Conservation (phyloP, 2,113 vertebrate species). For the Hippotragus niger region DNA sequence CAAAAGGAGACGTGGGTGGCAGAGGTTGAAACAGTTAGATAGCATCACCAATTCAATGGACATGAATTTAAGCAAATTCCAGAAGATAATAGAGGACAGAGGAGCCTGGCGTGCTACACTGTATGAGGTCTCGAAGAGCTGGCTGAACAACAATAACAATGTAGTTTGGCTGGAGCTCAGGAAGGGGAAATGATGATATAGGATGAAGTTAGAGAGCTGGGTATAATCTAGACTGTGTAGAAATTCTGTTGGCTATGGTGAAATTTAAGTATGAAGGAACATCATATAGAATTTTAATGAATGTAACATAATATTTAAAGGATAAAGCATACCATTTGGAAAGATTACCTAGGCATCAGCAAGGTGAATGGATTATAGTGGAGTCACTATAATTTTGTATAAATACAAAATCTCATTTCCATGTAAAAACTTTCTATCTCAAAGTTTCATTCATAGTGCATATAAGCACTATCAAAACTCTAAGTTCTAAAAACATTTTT, state of each 20-base stretch:
- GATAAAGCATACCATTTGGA: neutral
- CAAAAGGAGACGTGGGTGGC: neutral
- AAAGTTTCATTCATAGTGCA: neutral
- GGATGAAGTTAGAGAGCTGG: neutral
- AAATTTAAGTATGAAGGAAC: neutral
- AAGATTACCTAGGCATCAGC: neutral
- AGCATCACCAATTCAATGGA: neutral
- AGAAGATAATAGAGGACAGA: neutral
- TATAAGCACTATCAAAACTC: neutral
- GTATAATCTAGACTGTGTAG: neutral
- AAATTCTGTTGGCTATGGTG: neutral
- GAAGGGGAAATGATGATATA: neutral
- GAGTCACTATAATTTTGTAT: no score
- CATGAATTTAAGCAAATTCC: neutral
- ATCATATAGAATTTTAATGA: neutral
- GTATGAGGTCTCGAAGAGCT: accelerated
- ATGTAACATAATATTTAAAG: neutral
- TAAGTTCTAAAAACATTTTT: neutral
- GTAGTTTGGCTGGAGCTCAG: neutral
- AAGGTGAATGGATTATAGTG: neutral
- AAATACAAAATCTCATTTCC: neutral
- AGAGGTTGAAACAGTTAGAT: neutral
- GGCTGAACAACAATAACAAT: neutral
- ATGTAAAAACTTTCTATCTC: neutral
- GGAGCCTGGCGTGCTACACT: neutral